Evolutionary conservation across 2,888 invertebrate species (phyloP), one percentile per base, ranked within the genome.

Genomic region (Ferdinandea cuprea): DNA sequence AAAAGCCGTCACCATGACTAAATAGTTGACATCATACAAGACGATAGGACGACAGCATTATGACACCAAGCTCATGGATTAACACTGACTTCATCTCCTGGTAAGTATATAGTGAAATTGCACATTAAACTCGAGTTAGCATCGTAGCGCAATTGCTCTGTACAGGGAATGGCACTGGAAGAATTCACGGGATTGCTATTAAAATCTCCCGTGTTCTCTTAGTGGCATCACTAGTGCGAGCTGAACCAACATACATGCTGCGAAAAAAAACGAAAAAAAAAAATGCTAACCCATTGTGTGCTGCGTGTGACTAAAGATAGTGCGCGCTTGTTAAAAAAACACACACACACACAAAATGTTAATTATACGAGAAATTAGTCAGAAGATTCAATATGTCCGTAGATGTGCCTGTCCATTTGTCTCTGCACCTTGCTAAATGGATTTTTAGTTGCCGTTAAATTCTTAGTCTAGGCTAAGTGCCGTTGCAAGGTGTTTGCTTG

Each of bases 151-250:
- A 44, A 19, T 44, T 69, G 86, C 88, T 87, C 87, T 84, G 87
- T 89, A 90, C 92, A 92, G 92, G 92, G 91, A 93, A 93, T 93
- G 93, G 93, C 93, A 93, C 93, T 93, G 92, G 93, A 93, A 93
- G 93, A 93, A 93, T 93, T 93, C 93, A 93, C 93, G 93, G 93
- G 92, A 92, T 90, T 86, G 83, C 85, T 89, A 88, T 88, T 91
- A 89, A 90, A 88, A 86, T 87, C 87, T 87, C 91, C 91, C 91
- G 91, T 92, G 91, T 90, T 91, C 91, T 91, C 90, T 91, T 91
- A 90, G 91, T 92, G 91, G 91, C 91, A 92, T 92, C 91, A 91
- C 91, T 91, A 89, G 91, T 91, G 91, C 88, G 87, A 87, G 90
- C 66, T 68, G 3, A 85, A 73, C 56, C 81, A 74, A 58, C 83